phyloP scores from a whole-genome alignment of 2,113 vertebrate genomes.

The Aptenodytes patagonicus region DNA sequence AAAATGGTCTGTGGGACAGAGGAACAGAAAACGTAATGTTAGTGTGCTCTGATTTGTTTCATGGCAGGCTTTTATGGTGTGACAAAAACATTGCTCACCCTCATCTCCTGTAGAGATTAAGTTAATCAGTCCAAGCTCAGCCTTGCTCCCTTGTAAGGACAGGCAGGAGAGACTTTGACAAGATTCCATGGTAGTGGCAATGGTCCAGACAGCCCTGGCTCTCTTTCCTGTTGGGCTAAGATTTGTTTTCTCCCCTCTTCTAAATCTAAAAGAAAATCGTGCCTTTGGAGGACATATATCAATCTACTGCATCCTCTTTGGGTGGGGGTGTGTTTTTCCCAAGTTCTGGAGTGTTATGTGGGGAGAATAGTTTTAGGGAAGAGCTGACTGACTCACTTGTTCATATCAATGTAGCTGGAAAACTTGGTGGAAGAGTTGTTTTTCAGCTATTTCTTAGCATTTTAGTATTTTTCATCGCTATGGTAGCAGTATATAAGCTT shows the following conservation, averaged over 20 bases:
- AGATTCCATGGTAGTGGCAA: conserved; percentile 14
- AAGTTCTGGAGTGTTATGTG: neutral
- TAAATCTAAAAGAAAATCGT: neutral
- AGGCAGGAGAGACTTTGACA: conserved; percentile 25
- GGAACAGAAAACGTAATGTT: neutral
- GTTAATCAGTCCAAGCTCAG: conserved; percentile 13
- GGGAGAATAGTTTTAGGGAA: neutral
- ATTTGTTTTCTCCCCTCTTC: neutral
- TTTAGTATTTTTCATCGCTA: neutral
- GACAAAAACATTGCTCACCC: neutral
- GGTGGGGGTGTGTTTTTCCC: neutral
- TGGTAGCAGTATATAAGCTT: neutral
- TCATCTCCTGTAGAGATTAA: conserved; percentile 15
- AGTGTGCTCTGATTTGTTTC: neutral
- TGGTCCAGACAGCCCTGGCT: conserved; percentile 7
- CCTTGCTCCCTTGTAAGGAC: conserved; percentile 49
- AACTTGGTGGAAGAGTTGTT: neutral
- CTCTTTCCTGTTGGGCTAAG: conserved; percentile 4
- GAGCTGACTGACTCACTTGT: neutral
- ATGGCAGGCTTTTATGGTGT: neutral
- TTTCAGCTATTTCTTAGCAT: neutral
- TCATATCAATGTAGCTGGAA: neutral
- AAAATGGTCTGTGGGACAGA: neutral
- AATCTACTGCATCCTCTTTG: neutral
- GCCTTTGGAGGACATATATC: neutral